Conservation (phyloP, 2,113 vertebrate genomes). For the Saccopteryx bilineata region DNA sequence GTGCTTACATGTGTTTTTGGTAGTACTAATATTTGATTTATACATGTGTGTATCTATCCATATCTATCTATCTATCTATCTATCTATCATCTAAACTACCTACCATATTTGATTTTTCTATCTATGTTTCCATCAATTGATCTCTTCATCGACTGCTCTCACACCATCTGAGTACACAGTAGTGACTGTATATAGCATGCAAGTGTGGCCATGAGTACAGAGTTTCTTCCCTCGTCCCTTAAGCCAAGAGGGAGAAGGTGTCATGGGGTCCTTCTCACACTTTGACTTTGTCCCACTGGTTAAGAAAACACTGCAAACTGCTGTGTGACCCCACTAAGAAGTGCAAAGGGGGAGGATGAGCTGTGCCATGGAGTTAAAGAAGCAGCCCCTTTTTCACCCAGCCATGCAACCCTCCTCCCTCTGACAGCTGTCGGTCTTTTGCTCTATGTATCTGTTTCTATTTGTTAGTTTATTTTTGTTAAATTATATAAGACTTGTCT, state of each 20-base stretch:
- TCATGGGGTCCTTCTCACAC: neutral
- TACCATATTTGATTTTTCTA: neutral
- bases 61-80: neutral
- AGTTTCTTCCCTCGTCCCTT: neutral
- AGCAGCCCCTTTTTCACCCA: neutral
- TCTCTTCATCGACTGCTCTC: neutral
- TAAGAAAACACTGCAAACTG: neutral
- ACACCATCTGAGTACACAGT: neutral
- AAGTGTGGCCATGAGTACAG: too few species aligned
- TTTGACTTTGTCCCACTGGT: too few species aligned
- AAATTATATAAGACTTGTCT: neutral
- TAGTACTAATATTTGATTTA: neutral
- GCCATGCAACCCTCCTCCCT: neutral
- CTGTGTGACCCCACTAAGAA: neutral
- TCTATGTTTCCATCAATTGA: neutral
- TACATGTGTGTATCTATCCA: neutral
- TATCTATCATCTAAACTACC: neutral
- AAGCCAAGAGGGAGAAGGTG: neutral
- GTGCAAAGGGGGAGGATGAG: neutral
- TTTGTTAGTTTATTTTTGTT: too few species aligned
- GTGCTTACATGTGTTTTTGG: neutral
- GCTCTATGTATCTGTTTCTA: too few species aligned
- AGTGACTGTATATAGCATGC: neutral
- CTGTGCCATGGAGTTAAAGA: neutral
- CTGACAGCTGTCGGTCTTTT: neutral